phyloP scores from a whole-genome alignment of 2,888 invertebrate genomes.

The Eupithecia subfuscata region DNA sequence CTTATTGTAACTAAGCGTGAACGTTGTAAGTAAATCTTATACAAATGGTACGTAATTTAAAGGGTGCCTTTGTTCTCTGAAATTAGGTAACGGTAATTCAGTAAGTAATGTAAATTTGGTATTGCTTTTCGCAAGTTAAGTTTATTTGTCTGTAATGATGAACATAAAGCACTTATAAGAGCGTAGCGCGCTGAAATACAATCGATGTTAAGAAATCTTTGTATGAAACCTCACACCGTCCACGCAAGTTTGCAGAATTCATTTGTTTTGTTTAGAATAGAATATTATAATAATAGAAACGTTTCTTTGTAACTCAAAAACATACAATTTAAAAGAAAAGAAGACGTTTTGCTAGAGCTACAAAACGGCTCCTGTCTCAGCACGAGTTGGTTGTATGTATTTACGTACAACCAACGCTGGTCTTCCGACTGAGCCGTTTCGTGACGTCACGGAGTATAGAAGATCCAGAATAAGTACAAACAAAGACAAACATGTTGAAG shows the following conservation, averaged over 20 bases:
- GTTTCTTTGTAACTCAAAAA: too few relatives aligned
- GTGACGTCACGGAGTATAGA: too few relatives aligned
- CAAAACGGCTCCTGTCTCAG: too few relatives aligned
- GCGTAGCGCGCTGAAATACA: neutral
- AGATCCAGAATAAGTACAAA: too few relatives aligned
- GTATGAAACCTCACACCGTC: neutral
- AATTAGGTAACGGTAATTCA: neutral
- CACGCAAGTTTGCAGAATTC: neutral
- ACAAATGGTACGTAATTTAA: slow-evolving; percentile 20
- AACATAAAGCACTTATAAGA: neutral
- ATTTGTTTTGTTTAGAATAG: neutral
- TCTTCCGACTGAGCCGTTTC: too few relatives aligned
- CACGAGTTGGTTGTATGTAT: too few relatives aligned
- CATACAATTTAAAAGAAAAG: too few relatives aligned
- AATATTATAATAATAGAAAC: too few relatives aligned
- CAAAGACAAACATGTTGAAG: too few relatives aligned
- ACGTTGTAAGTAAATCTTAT: slow-evolving; percentile 16
- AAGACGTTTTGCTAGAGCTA: too few relatives aligned
- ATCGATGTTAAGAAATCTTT: neutral
- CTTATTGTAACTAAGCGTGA: slow-evolving; percentile 16
- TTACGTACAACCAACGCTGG: too few relatives aligned
- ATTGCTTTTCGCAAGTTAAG: neutral
- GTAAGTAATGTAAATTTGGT: neutral
- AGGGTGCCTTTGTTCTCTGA: neutral
- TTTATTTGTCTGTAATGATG: neutral